Evolutionary conservation across 1,140 invertebrate species (phyloP), one percentile per base, ranked within the genome.

Genomic region (Sycophaga agraensis): DNA sequence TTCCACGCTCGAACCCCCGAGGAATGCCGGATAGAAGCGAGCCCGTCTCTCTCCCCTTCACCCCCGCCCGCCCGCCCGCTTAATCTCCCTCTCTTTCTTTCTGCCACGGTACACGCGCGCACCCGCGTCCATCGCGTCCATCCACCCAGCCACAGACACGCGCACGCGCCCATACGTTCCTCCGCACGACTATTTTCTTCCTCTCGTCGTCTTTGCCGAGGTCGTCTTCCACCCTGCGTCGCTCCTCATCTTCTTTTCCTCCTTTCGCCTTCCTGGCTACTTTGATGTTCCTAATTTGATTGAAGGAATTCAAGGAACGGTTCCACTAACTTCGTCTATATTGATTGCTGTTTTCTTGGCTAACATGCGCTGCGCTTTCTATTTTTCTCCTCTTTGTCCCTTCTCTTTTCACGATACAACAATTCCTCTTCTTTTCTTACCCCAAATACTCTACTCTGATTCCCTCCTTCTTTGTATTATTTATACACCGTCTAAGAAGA

Each of bases 281-380:
- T 81, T 81, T 81, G 79, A 81, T 81, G 79, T 81, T 74, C 73
- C 77, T 79, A 81, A 80, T 80, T 81, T 80, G 77, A 81, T 81
- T 81, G 79, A 80, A 80, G 72, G 77, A 80, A 81, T 81, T 74
- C 74, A 66, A 68, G 73, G 73, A 78, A 74, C 74, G 73, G 71
- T 71, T 79, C 62, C 26, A 7, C 69, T 77, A 76, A 76, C 76
- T 74, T 79, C 71, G 72, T 74, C 75, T 74, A 78, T 80, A 79
- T 81, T 78, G 78, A 81, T 80, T 78, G 73, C 74, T 75, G 73
- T 77, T 79, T 79, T 76, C 73, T 78, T 74, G 72, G 53, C 50
- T 66, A 63, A 63, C 42, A 34, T 62, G 56, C 21, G 50, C 35
- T 28, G 54, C 21, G 49, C 50, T 64, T 63, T 57, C 35, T 50